Conservation (phyloP, 35 echinoderm and acorn worm genomes). For the Eucidaris tribuloides region DNA sequence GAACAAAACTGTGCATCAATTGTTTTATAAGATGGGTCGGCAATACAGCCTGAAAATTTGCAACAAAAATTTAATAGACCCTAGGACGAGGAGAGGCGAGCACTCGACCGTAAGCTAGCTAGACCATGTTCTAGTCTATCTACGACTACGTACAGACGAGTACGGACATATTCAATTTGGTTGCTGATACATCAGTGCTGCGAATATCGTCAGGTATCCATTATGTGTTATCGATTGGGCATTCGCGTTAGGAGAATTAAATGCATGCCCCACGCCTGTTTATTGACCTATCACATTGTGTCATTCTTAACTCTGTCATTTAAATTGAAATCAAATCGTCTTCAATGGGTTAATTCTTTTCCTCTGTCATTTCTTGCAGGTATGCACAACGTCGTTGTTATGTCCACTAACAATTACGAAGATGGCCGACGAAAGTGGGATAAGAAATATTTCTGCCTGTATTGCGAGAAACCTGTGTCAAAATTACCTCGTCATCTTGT, state of each 20-base stretch:
- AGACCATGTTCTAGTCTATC: too few species aligned
- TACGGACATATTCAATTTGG: too few species aligned
- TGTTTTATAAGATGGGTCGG: too few species aligned
- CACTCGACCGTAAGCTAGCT: too few species aligned
- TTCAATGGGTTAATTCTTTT: neutral
- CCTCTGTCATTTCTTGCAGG: neutral
- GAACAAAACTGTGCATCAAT: too few species aligned
- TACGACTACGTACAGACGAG: too few species aligned
- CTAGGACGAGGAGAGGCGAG: too few species aligned
- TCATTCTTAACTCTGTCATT: neutral
- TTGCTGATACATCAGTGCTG: too few species aligned
- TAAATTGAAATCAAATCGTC: neutral
- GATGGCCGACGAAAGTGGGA: slow-evolving; percentile 14
- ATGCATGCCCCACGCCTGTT: neutral
- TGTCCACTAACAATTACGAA: slow-evolving; percentile 9
- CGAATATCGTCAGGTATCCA: neutral
- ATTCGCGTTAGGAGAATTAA: neutral
- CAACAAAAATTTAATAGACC: too few species aligned
- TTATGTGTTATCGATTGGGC: neutral
- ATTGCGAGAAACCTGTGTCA: slow-evolving; percentile 14
- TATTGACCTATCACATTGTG: neutral
- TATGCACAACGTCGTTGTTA: neutral
- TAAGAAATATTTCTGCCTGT: slow-evolving; percentile 25
- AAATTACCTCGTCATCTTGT: slow-evolving; percentile 12
- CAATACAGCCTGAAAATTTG: too few species aligned